These are phyloP conservation scores for Coelopa frigida DNA, from an alignment of 1,140 invertebrate species.

Conservation along the genomic window DNA sequence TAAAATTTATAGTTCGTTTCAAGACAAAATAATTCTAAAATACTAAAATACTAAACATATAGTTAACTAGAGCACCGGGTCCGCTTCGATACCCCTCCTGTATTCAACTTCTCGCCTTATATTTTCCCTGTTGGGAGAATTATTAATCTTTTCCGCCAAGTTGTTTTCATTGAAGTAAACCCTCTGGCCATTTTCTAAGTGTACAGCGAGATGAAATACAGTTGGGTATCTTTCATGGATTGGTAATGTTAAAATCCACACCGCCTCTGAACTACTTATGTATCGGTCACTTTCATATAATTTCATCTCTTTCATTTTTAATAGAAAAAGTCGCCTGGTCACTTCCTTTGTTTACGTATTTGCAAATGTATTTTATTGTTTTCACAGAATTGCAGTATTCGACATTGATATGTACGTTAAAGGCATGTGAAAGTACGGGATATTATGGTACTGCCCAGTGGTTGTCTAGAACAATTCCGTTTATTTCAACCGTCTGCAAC, in stretches of 20 bases:
- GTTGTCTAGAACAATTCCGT: slow-evolving; percentile 10
- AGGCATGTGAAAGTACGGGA: slow-evolving; percentile 1
- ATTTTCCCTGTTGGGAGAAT: too few relatives aligned
- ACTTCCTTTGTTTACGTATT: slow-evolving; percentile 46
- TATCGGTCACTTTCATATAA: slow-evolving; percentile 43
- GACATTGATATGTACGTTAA: too few relatives aligned
- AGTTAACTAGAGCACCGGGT: too few relatives aligned
- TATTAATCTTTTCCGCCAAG: too few relatives aligned
- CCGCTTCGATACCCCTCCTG: too few relatives aligned
- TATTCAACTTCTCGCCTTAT: too few relatives aligned
- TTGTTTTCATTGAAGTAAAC: slow-evolving; percentile 37
- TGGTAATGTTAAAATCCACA: slow-evolving; percentile 36
- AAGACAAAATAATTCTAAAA: too few relatives aligned
- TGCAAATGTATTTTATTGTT: slow-evolving; percentile 46
- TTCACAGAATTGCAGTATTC: slow-evolving; percentile 37
- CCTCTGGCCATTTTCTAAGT: slow-evolving; percentile 26
- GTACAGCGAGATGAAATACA: slow-evolving; percentile 2
- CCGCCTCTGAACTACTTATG: slow-evolving; percentile 23
- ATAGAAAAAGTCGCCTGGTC: slow-evolving; percentile 19
- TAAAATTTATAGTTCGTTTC: too few relatives aligned
- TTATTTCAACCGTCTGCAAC: slow-evolving; percentile 12
- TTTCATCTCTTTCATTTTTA: slow-evolving; percentile 9
- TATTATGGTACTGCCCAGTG: slow-evolving; percentile 4
- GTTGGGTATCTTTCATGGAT: slow-evolving; percentile 37
- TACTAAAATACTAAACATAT: too few relatives aligned